Evolutionary conservation across 2,113 vertebrate genomes (phyloP).

Genomic region (Aythya baeri): DNA sequence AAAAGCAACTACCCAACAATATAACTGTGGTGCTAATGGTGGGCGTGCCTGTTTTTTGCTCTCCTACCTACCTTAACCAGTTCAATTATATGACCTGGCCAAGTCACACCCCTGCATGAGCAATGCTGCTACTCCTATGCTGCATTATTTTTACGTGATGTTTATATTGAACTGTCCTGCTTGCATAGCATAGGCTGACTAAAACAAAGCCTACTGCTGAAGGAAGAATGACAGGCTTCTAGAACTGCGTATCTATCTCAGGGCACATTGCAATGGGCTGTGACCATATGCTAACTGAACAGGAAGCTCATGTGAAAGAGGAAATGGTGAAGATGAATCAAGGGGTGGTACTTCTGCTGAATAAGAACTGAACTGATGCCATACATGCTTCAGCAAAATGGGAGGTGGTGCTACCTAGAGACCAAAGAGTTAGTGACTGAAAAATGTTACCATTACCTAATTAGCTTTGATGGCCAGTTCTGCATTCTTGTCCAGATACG

Average conservation of each 20-base stretch:
- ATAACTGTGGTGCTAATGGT: neutral
- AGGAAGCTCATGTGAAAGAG: neutral
- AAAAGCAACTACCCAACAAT: neutral
- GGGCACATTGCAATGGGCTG: neutral
- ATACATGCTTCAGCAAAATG: neutral
- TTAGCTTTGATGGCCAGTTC: neutral
- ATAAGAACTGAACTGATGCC: neutral
- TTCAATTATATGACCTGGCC: neutral
- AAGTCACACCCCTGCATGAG: neutral
- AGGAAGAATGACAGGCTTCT: neutral
- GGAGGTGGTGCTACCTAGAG: neutral
- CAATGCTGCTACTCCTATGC: conserved; percentile 30
- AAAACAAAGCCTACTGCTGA: neutral
- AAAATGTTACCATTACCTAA: neutral
- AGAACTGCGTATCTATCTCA: neutral
- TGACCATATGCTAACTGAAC: neutral
- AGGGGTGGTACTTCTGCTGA: conserved; percentile 16
- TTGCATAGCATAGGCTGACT: neutral
- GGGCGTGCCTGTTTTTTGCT: conserved; percentile 26
- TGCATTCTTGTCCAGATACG: neutral
- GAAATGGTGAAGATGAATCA: conserved; percentile 18
- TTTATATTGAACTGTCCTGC: neutral
- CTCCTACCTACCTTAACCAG: neutral
- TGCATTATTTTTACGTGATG: conserved; percentile 9
- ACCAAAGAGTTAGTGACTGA: neutral